Conservation (phyloP, 2,888 invertebrate genomes). For the Prionchulus punctatus region DNA sequence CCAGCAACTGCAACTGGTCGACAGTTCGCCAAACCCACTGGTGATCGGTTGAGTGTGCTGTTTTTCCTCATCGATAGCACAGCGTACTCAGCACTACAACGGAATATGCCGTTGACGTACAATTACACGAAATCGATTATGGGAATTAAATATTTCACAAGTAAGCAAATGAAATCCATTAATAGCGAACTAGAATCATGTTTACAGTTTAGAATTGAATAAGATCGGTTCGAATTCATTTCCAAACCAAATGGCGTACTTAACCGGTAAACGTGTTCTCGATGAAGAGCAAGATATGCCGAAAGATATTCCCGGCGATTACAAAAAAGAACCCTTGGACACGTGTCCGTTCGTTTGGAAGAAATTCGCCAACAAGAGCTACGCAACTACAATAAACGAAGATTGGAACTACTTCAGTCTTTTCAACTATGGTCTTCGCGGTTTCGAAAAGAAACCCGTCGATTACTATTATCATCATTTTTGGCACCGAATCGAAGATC, state of each 20-base stretch:
- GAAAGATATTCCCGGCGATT: not conserved
- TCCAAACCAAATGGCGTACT: conserved; percentile 7
- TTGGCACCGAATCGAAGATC: too few relatives aligned
- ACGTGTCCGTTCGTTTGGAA: conserved; percentile 1
- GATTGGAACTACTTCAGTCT: conserved; percentile 9
- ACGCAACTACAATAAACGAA: conserved; percentile 6
- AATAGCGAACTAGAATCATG: too few relatives aligned
- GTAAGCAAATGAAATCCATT: too few relatives aligned
- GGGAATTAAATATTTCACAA: too few relatives aligned
- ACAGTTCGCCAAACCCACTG: too few relatives aligned
- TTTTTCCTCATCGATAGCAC: too few relatives aligned
- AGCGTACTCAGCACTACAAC: too few relatives aligned
- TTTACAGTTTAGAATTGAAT: too few relatives aligned
- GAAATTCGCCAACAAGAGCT: not conserved
- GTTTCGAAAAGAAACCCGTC: conserved; percentile 5
- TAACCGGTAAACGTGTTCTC: not conserved
- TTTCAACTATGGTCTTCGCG: conserved; percentile 5
- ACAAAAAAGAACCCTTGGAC: conserved; percentile 3
- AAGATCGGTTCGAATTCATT: conserved; percentile 6
- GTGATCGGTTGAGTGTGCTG: too few relatives aligned
- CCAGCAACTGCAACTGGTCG: too few relatives aligned
- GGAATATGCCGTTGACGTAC: too few relatives aligned
- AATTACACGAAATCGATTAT: too few relatives aligned
- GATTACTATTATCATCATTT: conserved; percentile 1
- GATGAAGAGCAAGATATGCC: not conserved